These are phyloP conservation scores for Lagodon rhomboides DNA, from an alignment of 2,797 vertebrate species.

Conservation along the genomic window DNA sequence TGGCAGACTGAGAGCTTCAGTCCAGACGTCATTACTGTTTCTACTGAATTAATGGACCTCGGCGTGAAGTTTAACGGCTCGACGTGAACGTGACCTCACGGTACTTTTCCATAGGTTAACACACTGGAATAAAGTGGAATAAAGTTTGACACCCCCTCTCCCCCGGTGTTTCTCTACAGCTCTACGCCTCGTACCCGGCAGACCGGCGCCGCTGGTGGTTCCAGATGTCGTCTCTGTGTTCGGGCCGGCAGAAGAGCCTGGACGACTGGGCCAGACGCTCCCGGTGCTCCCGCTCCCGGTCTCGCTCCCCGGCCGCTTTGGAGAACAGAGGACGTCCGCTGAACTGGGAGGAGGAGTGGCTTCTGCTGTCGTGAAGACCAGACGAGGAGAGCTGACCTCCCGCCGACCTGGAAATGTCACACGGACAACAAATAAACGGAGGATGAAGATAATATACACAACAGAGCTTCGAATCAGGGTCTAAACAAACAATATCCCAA, in stretches of 20 bases:
- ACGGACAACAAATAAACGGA: background rate
- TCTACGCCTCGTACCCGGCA: conserved; percentile 75
- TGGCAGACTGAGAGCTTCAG: background rate
- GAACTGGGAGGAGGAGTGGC: conserved; percentile 65
- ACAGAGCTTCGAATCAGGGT: too few relatives aligned
- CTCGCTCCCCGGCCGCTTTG: conserved; percentile 30
- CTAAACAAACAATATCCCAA: too few relatives aligned
- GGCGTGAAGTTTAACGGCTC: too few relatives aligned
- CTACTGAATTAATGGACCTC: too few relatives aligned
- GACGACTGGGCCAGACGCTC: conserved; percentile 79
- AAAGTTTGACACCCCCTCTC: conserved; percentile 7
- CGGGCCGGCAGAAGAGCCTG: conserved; percentile 79
- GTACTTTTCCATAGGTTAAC: conserved; percentile 54
- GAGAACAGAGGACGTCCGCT: conserved; percentile 25
- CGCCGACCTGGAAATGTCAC: conserved; percentile 68
- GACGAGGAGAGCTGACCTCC: conserved; percentile 76
- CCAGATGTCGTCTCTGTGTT: conserved; percentile 83
- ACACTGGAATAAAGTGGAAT: conserved; percentile 28
- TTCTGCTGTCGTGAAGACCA: conserved; percentile 69
- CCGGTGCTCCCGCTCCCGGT: conserved; percentile 61
- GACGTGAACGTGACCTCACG: background rate
- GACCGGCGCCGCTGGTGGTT: conserved; percentile 77
- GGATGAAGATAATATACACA: too few relatives aligned
- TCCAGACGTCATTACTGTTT: too few relatives aligned
- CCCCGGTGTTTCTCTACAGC: conserved; percentile 1